Evolutionary conservation across 2,113 vertebrate genomes (phyloP).

Genomic region (Gavialis gangeticus): DNA sequence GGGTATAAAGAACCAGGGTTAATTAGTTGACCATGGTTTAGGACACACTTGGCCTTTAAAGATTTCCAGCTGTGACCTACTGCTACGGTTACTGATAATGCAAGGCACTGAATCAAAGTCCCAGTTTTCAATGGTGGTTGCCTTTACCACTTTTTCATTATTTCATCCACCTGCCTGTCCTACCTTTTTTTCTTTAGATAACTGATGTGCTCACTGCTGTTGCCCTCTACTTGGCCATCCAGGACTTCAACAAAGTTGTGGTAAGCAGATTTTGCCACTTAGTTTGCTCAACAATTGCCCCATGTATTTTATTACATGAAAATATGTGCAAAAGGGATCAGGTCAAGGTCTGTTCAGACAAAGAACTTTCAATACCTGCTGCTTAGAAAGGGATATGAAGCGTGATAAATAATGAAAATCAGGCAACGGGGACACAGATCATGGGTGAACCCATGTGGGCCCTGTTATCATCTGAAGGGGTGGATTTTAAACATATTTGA

Average conservation of each 20-base stretch:
- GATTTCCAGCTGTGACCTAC: not conserved
- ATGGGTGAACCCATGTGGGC: not conserved
- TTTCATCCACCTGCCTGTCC: not conserved
- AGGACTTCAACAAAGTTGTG: constrained; percentile 95
- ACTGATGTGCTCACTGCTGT: constrained; percentile 92
- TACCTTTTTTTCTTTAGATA: constrained; percentile 79
- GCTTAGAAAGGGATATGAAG: not conserved
- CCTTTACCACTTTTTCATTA: constrained; percentile 6
- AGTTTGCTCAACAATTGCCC: not conserved
- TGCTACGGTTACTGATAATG: not conserved
- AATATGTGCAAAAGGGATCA: not conserved
- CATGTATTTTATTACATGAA: not conserved
- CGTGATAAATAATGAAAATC: not conserved
- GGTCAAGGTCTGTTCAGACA: not conserved
- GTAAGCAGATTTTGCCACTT: constrained; percentile 79
- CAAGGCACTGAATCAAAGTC: not conserved
- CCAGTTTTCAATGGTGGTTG: not conserved
- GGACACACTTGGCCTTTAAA: not conserved
- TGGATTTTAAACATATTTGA: not conserved
- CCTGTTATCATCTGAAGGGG: not conserved
- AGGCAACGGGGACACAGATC: not conserved
- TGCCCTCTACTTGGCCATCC: constrained; percentile 92
- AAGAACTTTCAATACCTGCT: not conserved
- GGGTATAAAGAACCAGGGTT: not conserved
- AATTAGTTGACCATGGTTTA: not conserved